Evolutionary conservation across 2,113 vertebrate genomes (phyloP).

Genomic region (Brachypodius melanocephalos): DNA sequence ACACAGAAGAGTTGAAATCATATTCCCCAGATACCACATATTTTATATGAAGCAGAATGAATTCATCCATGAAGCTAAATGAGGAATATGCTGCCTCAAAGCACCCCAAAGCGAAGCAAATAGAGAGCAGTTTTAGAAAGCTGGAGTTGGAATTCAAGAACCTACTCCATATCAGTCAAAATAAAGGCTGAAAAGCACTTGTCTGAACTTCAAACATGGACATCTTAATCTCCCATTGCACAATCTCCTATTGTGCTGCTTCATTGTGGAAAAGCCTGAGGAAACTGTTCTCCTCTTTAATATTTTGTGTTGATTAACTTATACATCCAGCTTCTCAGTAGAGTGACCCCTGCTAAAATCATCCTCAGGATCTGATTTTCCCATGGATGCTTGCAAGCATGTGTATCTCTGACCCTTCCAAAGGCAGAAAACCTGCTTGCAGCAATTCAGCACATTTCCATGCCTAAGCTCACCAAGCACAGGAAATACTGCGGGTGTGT

Average conservation of each 20-base stretch:
- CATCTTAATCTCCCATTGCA: background rate
- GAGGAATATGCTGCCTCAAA: background rate
- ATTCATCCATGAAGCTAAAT: background rate
- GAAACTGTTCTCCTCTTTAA: background rate
- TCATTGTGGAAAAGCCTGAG: background rate
- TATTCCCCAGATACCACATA: background rate
- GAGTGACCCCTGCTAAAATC: background rate
- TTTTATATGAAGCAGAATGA: background rate
- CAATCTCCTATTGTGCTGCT: background rate
- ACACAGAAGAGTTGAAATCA: background rate
- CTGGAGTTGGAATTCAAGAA: background rate
- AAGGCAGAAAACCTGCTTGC: background rate
- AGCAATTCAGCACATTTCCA: background rate
- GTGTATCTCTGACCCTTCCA: accelerated
- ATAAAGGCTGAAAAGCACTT: background rate
- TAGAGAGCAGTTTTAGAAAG: background rate
- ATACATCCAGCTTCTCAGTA: accelerated
- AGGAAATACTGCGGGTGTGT: background rate
- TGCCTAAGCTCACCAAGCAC: background rate
- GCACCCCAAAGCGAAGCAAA: background rate
- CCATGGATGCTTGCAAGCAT: background rate
- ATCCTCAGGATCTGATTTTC: background rate
- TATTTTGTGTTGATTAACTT: background rate
- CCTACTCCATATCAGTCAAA: background rate
- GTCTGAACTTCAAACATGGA: background rate